Base-by-base conservation (phyloP, 2,888 invertebrate genomes). In the Drosophila mettleri region DNA sequence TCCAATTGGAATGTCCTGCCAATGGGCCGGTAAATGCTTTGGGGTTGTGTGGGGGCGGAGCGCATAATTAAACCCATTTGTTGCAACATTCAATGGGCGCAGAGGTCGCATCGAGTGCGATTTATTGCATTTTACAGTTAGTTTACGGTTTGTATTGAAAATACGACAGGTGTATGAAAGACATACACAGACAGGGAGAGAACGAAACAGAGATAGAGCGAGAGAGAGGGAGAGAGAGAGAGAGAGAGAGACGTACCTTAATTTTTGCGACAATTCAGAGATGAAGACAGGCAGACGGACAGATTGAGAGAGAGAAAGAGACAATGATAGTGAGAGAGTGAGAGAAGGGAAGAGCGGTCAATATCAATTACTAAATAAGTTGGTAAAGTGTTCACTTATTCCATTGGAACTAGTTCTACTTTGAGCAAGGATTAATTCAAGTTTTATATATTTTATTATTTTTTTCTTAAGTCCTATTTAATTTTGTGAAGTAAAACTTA, bases 11-110 rank as follows among this genome's bases (percentile, higher is more conserved):
- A 72, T 75, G 57, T 53, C 60, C 52, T 53, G 61, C 27, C 39
- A 20, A 10, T 33, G 57, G 6, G 29, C 41, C 22, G 31, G 24
- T 20, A 20, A 73, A 60, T 75, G 58, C 54, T 53, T 20, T 41
- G 41, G 22, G 3, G 41, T 7, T 14, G 20, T 1, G 3, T n/a
- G 24, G 5, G 18, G 27, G 16, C 64, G 59, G 64, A 57, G 76
- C 62, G 88, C 86, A 88, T 83, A 83, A 83, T 83, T 83, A 83
- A 88, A 88, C 68, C 88, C 83, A 88, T 83, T 88, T 88, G 80
- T 86, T 83, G 74, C 69, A 41, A 12, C 45, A 45, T 45, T 27
- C 27, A 27, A 27, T 27, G 45, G 36, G 38, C 78, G 59, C 49
- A 51, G 57, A 46, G 74, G 58, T 65, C 80, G 38, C 73, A 55